These are phyloP conservation scores for Chrysodeixis includens DNA, from an alignment of 2,888 invertebrate species.

Conservation along the genomic window DNA sequence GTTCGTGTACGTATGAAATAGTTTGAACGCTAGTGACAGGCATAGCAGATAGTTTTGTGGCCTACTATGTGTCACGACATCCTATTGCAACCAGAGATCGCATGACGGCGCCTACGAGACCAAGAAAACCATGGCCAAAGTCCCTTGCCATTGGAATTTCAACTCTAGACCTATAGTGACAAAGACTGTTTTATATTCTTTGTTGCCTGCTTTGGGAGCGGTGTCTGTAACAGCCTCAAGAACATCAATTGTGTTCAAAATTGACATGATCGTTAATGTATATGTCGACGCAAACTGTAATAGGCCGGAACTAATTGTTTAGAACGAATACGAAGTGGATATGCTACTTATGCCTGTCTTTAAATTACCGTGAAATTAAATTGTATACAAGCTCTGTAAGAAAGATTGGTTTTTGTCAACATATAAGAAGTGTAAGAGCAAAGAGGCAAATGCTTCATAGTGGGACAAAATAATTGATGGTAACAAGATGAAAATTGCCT, in stretches of 20 bases:
- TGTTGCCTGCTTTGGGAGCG: conserved; percentile 24
- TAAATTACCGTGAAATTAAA: not conserved
- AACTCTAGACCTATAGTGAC: conserved; percentile 10
- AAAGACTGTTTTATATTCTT: conserved; percentile 17
- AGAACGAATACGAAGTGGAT: not conserved
- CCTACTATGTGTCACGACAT: conserved; percentile 31
- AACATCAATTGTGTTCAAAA: conserved; percentile 48
- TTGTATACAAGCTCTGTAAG: not conserved
- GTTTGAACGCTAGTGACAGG: conserved; percentile 6
- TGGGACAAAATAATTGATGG: not conserved
- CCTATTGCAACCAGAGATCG: conserved; percentile 58
- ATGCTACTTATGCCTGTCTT: not conserved
- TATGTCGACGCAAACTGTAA: conserved; percentile 30
- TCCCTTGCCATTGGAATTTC: conserved; percentile 11
- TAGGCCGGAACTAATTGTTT: conserved; percentile 7
- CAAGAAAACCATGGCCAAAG: conserved; percentile 14
- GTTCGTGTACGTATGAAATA: too few species aligned
- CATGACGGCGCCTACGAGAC: conserved; percentile 59
- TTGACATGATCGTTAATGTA: conserved; percentile 32
- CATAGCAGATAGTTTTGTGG: conserved; percentile 26
- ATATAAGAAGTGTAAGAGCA: not conserved
- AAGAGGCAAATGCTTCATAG: not conserved
- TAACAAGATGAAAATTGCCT: not conserved
- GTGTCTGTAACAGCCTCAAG: conserved; percentile 48
- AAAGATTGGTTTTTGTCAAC: not conserved